Base-by-base conservation (phyloP, 2,888 invertebrate genomes). In the Microchrysa polita region DNA sequence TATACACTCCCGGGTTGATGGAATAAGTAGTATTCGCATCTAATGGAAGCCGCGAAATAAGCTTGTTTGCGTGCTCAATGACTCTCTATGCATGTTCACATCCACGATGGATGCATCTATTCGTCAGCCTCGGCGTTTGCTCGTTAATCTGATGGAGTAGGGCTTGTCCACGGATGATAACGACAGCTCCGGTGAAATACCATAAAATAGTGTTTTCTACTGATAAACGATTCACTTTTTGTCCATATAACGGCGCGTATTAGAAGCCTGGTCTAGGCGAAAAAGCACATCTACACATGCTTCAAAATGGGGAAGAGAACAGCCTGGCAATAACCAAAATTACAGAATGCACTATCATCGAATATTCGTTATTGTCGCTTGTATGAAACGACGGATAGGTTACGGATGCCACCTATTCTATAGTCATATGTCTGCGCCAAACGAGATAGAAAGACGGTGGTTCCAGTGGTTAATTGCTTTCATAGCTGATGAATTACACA, bases 401-500 rank as follows among this genome's bases (percentile, higher is more conserved):
- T 34, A 34, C 27, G 4, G 27, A 34, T 34, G 7, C 27, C 27
- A 34, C 27, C 27, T 5, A 2, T 7, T 34, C 7, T 34, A 34
- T n/a, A n/a, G n/a, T n/a, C 27, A 7, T 7, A 34, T 7, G 7
- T 34, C 7, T 34, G 27, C n/a, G n/a, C 27, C 27, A 34, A 34
- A 34, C 4, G 27, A 34, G 27, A 34, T 34, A 34, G 27, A 34
- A 34, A 34, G 27, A 34, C 27, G 27, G 27, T 34, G 27, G 27
- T 34, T 34, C 27, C 2, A 34, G 16, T 44, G 22, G 69, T 69
- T 69, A 69, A 69, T 69, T 69, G 69, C 69, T 69, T 69, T 69
- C 42, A 69, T 57, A 69, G 69, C 27, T 55, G 55, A 69, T 69
- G 69, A 69, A 57, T 69, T 69, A 57, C 55, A 42, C 55, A 55